Percentiles rank a stretch among this genome's conserved stretches.
Conservation (phyloP, 1,140 invertebrate genomes). For the Cydia strobilella region DNA sequence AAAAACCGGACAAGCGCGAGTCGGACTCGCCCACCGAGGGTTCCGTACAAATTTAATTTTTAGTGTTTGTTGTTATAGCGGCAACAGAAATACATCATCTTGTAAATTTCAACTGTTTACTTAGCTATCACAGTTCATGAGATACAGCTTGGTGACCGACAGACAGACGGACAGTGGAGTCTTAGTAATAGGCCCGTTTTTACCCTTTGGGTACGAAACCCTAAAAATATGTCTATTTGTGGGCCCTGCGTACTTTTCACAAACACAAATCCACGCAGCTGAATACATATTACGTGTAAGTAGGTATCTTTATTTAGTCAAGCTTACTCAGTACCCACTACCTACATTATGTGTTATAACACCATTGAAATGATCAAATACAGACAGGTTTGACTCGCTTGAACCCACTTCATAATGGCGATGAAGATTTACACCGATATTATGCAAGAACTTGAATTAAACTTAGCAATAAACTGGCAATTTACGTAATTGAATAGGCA, state of each 20-base stretch:
- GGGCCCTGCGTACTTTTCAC: background rate
- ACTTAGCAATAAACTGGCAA: slow-evolving; percentile 16
- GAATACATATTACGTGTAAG: slow-evolving; percentile 6
- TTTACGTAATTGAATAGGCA: slow-evolving; percentile 27
- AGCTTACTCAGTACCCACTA: no score
- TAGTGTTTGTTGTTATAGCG: no score
- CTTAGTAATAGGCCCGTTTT: no score
- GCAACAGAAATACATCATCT: no score
- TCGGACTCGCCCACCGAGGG: no score
- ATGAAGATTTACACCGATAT: slow-evolving; percentile 15
- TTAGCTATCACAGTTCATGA: no score
- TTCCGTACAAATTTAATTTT: no score
- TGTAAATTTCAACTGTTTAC: no score
- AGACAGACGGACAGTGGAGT: no score
- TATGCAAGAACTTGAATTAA: slow-evolving; percentile 30
- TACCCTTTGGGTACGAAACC: no score
- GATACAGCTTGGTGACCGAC: no score
- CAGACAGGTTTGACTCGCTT: slow-evolving; percentile 11
- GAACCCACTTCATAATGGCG: slow-evolving; percentile 25
- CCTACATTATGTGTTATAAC: slow-evolving; percentile 20
- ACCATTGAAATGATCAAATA: slow-evolving; percentile 16
- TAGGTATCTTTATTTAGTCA: background rate
- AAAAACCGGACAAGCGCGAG: no score
- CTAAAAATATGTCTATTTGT: background rate
- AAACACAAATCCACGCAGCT: background rate